A percentile compares a stretch with the other conserved stretches of the same genome.
Evolutionary conservation across 1,140 invertebrate genomes (phyloP).

Genomic region (Ceratosolen solmsi): DNA sequence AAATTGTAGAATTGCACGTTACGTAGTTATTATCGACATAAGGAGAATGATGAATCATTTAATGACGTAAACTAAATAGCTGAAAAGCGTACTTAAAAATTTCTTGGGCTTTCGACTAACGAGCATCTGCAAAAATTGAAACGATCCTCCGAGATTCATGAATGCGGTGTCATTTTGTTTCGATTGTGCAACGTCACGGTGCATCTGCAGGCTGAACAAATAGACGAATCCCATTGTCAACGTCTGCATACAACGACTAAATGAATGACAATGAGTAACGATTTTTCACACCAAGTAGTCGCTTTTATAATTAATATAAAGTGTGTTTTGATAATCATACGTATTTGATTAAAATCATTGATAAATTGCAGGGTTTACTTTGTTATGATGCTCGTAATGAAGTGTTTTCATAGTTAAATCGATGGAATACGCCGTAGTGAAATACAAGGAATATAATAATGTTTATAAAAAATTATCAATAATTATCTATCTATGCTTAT

Average conservation of each 20-base stretch:
- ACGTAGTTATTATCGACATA: background rate
- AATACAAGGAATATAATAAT: no score
- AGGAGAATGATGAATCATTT: slow-evolving; percentile 9
- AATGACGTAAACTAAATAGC: slow-evolving; percentile 27
- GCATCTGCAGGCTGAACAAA: slow-evolving; percentile 36
- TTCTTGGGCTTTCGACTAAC: background rate
- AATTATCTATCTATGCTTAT: no score
- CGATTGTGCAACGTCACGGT: slow-evolving; percentile 33
- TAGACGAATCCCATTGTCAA: background rate
- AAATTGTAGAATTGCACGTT: background rate
- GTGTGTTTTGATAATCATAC: background rate
- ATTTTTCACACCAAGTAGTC: background rate
- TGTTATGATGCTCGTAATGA: no score
- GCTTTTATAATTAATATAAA: background rate
- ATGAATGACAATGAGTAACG: background rate
- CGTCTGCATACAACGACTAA: background rate
- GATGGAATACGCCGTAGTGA: no score
- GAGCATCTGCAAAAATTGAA: slow-evolving; percentile 38
- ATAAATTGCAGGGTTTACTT: no score
- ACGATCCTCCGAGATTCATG: background rate
- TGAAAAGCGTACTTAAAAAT: background rate
- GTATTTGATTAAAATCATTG: background rate
- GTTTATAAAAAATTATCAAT: no score
- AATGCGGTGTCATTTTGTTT: slow-evolving; percentile 8
- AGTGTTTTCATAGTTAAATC: no score